A percentile compares a stretch with the other conserved stretches of the same genome.
phyloP scores from a whole-genome alignment of 2,888 invertebrate species.

The Epicampocera succincta region DNA sequence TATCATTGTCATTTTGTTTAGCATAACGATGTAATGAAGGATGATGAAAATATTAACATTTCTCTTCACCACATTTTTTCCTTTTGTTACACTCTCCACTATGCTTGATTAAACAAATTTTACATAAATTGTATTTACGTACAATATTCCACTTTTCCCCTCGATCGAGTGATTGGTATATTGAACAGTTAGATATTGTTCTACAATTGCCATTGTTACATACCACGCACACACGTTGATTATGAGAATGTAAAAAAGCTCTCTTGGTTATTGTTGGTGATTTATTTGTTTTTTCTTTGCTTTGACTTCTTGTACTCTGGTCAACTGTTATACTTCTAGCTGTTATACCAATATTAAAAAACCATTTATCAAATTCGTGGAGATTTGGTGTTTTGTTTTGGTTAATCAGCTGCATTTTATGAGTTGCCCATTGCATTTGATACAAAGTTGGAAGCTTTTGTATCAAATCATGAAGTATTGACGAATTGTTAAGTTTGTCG shows the following conservation, averaged over 20 bases:
- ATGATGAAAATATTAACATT: constrained; percentile 35
- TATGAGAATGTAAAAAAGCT: constrained; percentile 44
- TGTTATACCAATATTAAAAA: constrained; percentile 1
- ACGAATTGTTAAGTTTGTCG: constrained; percentile 32
- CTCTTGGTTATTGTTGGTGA: background rate
- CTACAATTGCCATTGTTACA: constrained; percentile 37
- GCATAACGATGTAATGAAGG: constrained; percentile 31
- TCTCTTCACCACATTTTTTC: constrained; percentile 19
- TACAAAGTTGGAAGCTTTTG: constrained; percentile 42
- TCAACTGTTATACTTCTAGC: constrained; percentile 51
- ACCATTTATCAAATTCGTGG: too few species aligned
- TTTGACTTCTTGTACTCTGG: constrained; percentile 1
- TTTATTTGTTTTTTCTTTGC: constrained; percentile 3
- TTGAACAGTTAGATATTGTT: constrained; percentile 16
- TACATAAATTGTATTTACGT: constrained; percentile 28
- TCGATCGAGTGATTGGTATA: constrained; percentile 22
- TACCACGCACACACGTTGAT: constrained; percentile 1
- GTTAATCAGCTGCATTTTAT: constrained; percentile 38
- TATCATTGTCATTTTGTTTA: constrained; percentile 1
- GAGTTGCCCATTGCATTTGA: constrained; percentile 49
- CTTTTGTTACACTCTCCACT: background rate
- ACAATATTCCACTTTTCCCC: constrained; percentile 35
- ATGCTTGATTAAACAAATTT: constrained; percentile 7
- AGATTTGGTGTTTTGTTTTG: constrained; percentile 13
- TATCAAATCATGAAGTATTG: constrained; percentile 25